These are phyloP conservation scores for Globodera ellingtonae DNA, from an alignment of 1,140 invertebrate species.

Conservation along the genomic window DNA sequence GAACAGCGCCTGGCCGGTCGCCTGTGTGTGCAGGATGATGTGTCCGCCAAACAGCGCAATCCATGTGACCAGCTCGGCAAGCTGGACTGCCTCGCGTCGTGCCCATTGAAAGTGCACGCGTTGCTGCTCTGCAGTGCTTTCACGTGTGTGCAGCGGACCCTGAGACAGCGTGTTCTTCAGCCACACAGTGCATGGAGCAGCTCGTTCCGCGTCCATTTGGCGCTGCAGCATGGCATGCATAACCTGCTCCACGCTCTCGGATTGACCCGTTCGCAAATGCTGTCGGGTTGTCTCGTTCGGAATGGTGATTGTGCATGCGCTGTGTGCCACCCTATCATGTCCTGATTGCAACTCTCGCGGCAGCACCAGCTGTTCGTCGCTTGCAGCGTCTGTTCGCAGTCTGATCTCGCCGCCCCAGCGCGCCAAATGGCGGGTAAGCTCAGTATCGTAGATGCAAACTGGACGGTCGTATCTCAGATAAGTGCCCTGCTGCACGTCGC, in stretches of 20 bases:
- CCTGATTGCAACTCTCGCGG: slow-evolving; percentile 37
- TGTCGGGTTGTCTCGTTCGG: slow-evolving; percentile 6
- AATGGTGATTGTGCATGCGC: slow-evolving; percentile 8
- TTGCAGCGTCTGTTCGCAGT: slow-evolving; percentile 44
- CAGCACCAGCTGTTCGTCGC: slow-evolving; percentile 34
- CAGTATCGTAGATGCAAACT: background rate
- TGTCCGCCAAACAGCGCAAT: slow-evolving; percentile 50
- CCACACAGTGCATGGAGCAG: slow-evolving; percentile 31
- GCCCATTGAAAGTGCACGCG: slow-evolving; percentile 35
- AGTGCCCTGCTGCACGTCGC: slow-evolving; percentile 27
- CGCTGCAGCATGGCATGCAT: slow-evolving; percentile 37
- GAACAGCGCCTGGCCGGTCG: slow-evolving; percentile 35
- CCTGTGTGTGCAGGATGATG: slow-evolving; percentile 41
- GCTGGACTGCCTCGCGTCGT: slow-evolving; percentile 24
- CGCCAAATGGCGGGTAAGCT: slow-evolving; percentile 21
- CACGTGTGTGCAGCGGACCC: slow-evolving; percentile 25
- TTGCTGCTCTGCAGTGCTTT: slow-evolving; percentile 29
- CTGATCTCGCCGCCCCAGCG: slow-evolving; percentile 35
- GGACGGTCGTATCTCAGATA: slow-evolving; percentile 33
- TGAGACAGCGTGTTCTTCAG: slow-evolving; percentile 3
- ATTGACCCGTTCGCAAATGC: slow-evolving; percentile 25
- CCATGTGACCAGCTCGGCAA: slow-evolving; percentile 31
- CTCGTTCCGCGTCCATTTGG: slow-evolving; percentile 10
- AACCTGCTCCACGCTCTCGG: slow-evolving; percentile 25
- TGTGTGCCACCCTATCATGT: slow-evolving; percentile 29